A percentile compares a stretch with the other conserved stretches of the same genome.
Conservation (phyloP, 1,140 invertebrate species). For the Bathynomus jamesi region DNA sequence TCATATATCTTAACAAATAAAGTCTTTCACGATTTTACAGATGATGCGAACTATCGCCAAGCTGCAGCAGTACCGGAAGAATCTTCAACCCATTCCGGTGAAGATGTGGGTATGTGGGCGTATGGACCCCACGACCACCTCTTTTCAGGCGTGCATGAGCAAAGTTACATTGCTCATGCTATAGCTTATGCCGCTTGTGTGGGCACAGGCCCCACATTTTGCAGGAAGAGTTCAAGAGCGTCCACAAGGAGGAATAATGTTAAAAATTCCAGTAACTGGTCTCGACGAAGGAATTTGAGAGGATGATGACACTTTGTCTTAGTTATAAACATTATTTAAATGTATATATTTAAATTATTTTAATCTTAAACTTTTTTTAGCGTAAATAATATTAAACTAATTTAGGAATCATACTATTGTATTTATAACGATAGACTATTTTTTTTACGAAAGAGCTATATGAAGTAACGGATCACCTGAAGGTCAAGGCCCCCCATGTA, state of each 20-base stretch:
- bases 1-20: too few species aligned
- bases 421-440: too few species aligned
- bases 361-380: too few species aligned
- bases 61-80: conserved; percentile 55
- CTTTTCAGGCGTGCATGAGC: conserved; percentile 81
- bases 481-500: too few species aligned
- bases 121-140: conserved; percentile 78
- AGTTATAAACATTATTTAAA: not conserved
- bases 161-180: conserved; percentile 81
- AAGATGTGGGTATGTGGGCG: conserved; percentile 77
- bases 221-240: conserved; percentile 3
- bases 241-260: conserved; percentile 4
- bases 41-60: conserved; percentile 61
- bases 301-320: not conserved
- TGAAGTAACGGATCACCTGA: too few species aligned
- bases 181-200: conserved; percentile 67
- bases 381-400: too few species aligned
- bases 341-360: too few species aligned
- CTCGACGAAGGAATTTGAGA: not conserved
- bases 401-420: too few species aligned
- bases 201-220: conserved; percentile 44
- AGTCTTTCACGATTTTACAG: conserved; percentile 53
- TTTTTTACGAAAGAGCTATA: too few species aligned
- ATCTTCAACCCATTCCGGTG: conserved; percentile 66
- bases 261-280: not conserved